Evolutionary conservation across 2,113 vertebrate genomes (phyloP).

Genomic region (Ptilonorhynchus violaceus): DNA sequence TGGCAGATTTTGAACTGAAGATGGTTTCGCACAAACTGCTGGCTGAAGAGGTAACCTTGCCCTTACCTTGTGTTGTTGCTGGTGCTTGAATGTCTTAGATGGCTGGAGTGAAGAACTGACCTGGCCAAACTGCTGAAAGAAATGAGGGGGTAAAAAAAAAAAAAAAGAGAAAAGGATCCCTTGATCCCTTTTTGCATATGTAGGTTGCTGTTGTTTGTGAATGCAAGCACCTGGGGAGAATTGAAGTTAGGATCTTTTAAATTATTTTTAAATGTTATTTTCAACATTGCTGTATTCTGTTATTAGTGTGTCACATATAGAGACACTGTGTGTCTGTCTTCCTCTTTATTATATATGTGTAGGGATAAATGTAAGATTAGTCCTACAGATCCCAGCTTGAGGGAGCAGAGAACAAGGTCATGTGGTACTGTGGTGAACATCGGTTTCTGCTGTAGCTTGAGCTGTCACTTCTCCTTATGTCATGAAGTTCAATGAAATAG

Average conservation of each 20-base stretch:
- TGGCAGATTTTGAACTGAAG: background rate
- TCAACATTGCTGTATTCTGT: background rate
- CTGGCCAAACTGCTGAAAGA: background rate
- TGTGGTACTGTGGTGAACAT: background rate
- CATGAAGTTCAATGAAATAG: background rate
- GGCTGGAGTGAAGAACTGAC: background rate
- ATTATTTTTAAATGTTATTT: background rate
- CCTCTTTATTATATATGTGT: background rate
- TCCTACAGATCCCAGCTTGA: background rate
- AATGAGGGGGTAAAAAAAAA: background rate
- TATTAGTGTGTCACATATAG: background rate
- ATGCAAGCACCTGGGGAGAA: background rate
- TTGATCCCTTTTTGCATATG: background rate
- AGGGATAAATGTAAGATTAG: background rate
- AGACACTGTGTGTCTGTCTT: background rate
- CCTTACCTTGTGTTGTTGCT: background rate
- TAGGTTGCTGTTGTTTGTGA: background rate
- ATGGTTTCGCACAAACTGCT: background rate
- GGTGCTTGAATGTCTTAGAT: background rate
- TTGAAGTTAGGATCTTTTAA: background rate
- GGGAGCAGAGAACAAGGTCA: background rate
- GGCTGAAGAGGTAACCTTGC: background rate
- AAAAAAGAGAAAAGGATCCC: background rate
- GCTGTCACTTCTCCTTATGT: background rate
- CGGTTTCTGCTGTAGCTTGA: background rate